Evolutionary conservation across 2,797 vertebrate species (phyloP).

Genomic region (Sebastes kiyomatsui): DNA sequence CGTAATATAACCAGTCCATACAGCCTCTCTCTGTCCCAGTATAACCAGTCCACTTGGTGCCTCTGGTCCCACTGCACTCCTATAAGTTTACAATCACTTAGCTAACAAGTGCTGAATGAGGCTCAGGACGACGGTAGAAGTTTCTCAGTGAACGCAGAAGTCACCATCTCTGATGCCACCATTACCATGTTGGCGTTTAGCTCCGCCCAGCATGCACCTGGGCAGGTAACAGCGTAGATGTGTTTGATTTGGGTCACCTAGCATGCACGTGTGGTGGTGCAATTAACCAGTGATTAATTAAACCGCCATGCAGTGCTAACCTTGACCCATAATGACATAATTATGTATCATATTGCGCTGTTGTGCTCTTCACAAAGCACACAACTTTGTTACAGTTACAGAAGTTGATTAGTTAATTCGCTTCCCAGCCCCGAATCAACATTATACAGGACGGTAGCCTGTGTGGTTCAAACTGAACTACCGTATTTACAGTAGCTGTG

Average conservation of each 20-base stretch:
- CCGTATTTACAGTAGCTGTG: not conserved
- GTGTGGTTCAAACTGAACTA: not conserved
- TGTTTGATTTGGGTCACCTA: not conserved
- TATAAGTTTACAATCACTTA: no score
- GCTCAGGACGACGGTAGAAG: not conserved
- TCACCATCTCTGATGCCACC: not conserved
- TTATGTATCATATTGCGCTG: not conserved
- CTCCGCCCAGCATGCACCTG: not conserved
- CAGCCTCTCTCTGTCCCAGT: not conserved
- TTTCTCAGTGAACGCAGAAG: not conserved
- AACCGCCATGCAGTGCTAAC: not conserved
- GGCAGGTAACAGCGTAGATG: fast-evolving
- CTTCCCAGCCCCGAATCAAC: no score
- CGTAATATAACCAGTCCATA: not conserved
- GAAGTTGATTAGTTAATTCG: no score
- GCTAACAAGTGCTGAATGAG: not conserved
- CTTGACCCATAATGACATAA: not conserved
- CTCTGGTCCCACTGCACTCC: not conserved
- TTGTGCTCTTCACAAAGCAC: not conserved
- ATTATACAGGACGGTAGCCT: no score
- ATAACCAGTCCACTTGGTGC: not conserved
- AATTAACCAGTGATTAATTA: not conserved
- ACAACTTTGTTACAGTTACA: no score
- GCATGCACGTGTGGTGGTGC: not conserved
- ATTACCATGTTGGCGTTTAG: not conserved